Conservation (phyloP, 2,888 invertebrate species). For the Geophilus truncorum region DNA sequence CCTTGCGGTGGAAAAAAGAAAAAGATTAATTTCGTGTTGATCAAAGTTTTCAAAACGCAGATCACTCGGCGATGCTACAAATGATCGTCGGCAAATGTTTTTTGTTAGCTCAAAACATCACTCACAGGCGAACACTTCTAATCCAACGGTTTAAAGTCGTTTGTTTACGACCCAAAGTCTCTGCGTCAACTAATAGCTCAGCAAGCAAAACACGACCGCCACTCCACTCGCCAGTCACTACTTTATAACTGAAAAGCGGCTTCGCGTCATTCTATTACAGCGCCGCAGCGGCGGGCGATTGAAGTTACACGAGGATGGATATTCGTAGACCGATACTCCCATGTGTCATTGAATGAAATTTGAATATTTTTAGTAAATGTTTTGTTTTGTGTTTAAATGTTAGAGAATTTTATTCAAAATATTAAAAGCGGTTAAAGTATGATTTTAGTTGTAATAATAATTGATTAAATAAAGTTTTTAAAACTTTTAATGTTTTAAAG, state of each 20-base stretch:
- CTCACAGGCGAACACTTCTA: not conserved
- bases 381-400: too few relatives aligned
- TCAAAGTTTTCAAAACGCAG: not conserved
- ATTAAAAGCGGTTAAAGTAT: too few relatives aligned
- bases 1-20: not conserved
- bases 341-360: too few relatives aligned
- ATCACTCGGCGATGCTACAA: not conserved
- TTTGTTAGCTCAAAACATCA: not conserved
- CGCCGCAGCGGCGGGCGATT: not conserved
- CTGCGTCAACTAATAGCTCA: not conserved
- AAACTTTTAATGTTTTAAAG: too few relatives aligned
- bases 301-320: not conserved
- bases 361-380: too few relatives aligned
- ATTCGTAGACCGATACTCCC: too few relatives aligned
- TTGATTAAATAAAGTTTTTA: too few relatives aligned
- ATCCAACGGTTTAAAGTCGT: not conserved
- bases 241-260: not conserved
- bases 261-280: not conserved
- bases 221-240: not conserved
- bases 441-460: too few relatives aligned
- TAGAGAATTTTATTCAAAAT: too few relatives aligned
- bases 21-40: not conserved
- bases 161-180: not conserved
- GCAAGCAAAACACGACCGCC: not conserved
- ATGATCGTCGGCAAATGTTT: not conserved